Evolutionary conservation across 2,113 vertebrate genomes (phyloP).

Genomic region (Salvelinus fontinalis): DNA sequence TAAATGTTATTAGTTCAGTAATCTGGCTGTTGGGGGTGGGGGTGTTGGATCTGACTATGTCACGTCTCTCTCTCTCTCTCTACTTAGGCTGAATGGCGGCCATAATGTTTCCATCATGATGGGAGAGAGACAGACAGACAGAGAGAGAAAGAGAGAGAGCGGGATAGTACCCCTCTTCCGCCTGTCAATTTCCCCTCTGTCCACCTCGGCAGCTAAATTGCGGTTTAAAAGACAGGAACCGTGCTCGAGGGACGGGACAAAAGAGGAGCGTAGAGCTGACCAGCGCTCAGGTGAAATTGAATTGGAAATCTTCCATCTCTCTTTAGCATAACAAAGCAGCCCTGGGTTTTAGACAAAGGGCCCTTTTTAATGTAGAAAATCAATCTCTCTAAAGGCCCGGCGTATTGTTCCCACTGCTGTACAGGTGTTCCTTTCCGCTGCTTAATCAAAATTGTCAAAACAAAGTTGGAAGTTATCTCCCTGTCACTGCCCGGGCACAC

Average conservation of each 20-base stretch:
- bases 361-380: constrained; percentile 84
- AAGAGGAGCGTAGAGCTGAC: constrained; percentile 85
- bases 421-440: constrained; percentile 73
- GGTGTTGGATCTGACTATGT: no score
- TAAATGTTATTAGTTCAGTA: constrained; percentile 17
- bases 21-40: no score
- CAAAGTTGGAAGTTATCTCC: constrained; percentile 66
- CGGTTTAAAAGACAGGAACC: constrained; percentile 87
- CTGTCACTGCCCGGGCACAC: constrained; percentile 39
- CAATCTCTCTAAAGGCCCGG: constrained; percentile 74
- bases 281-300: constrained; percentile 92
- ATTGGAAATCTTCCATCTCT: constrained; percentile 94
- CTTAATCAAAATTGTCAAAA: constrained; percentile 81
- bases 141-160: constrained; percentile 23
- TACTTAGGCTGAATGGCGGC: neutral
- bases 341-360: constrained; percentile 87
- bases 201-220: constrained; percentile 86
- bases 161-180: constrained; percentile 75
- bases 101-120: neutral
- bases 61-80: neutral
- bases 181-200: constrained; percentile 82
- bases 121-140: constrained; percentile 9
- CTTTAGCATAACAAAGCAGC: constrained; percentile 97
- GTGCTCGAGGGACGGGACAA: constrained; percentile 83
- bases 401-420: constrained; percentile 73